Conservation (phyloP, 1,140 invertebrate genomes). For the Platorchestia sp. region DNA sequence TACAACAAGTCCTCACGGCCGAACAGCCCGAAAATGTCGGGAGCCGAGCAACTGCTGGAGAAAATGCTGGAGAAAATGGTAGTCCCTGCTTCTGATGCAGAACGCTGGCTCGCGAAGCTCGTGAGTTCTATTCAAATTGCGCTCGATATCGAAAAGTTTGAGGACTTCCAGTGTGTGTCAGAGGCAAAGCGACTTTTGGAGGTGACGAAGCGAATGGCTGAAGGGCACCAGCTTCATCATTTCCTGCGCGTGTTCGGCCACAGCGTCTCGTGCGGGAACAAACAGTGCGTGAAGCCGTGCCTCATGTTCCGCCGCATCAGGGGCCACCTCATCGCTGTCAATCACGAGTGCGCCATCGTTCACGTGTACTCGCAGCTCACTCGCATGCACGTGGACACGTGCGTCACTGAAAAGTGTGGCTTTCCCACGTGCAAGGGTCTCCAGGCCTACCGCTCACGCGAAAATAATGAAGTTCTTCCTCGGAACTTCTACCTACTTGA, state of each 20-base stretch:
- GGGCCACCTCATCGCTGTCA: background rate
- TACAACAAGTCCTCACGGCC: background rate
- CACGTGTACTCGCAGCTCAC: constrained; percentile 43
- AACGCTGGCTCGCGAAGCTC: background rate
- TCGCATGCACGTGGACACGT: constrained; percentile 30
- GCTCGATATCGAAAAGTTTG: background rate
- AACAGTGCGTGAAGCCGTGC: background rate
- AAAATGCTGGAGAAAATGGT: background rate
- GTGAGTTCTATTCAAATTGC: background rate
- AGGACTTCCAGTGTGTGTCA: background rate
- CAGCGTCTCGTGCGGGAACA: constrained; percentile 19
- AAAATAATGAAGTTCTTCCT: background rate
- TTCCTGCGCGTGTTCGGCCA: constrained; percentile 23
- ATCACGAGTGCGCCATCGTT: constrained; percentile 2
- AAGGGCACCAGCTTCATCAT: constrained; percentile 2
- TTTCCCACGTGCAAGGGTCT: constrained; percentile 30
- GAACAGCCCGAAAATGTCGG: background rate
- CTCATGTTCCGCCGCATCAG: constrained; percentile 33
- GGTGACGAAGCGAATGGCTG: background rate
- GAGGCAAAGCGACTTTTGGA: background rate
- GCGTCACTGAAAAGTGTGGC: constrained; percentile 33
- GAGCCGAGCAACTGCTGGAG: background rate
- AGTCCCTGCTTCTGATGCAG: background rate
- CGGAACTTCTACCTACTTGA: constrained; percentile 2
- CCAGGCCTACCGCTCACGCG: background rate